A percentile compares a stretch with the other conserved stretches of the same genome.
These are phyloP conservation scores for Drosophila micromelanica DNA, from an alignment of 1,140 invertebrate genomes.

Conservation along the genomic window DNA sequence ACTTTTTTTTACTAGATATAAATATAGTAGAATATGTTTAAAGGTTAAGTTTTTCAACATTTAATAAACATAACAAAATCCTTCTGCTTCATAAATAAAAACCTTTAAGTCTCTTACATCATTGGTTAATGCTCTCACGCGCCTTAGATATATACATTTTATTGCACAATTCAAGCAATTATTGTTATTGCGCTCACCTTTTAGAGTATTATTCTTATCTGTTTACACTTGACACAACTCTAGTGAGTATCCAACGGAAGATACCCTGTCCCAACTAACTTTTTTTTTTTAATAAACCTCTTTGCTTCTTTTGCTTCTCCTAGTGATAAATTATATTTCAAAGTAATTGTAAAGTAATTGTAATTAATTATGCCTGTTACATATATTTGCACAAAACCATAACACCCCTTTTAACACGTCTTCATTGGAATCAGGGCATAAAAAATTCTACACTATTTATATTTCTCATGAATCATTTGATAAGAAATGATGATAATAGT, in stretches of 20 bases:
- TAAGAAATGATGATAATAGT: conserved; percentile 62
- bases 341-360: too few relatives aligned
- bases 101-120: neutral
- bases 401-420: too few relatives aligned
- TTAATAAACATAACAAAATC: neutral
- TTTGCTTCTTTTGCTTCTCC: too few relatives aligned
- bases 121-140: neutral
- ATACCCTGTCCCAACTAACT: too few relatives aligned
- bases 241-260: conserved; percentile 12
- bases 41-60: neutral
- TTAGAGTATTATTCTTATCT: conserved; percentile 9
- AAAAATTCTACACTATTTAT: too few relatives aligned
- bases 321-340: too few relatives aligned
- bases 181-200: conserved; percentile 24
- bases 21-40: neutral
- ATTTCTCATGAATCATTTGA: conserved; percentile 60
- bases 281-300: too few relatives aligned
- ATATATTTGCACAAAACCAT: too few relatives aligned
- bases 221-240: conserved; percentile 29
- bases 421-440: too few relatives aligned
- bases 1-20: too few relatives aligned
- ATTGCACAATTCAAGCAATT: conserved; percentile 66
- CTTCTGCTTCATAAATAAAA: too few relatives aligned
- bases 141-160: conserved; percentile 21
- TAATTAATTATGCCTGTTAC: too few relatives aligned